Percentiles rank a stretch among this genome's conserved stretches.
phyloP scores from a whole-genome alignment of 2,113 vertebrate genomes.

The Empidonax traillii region DNA sequence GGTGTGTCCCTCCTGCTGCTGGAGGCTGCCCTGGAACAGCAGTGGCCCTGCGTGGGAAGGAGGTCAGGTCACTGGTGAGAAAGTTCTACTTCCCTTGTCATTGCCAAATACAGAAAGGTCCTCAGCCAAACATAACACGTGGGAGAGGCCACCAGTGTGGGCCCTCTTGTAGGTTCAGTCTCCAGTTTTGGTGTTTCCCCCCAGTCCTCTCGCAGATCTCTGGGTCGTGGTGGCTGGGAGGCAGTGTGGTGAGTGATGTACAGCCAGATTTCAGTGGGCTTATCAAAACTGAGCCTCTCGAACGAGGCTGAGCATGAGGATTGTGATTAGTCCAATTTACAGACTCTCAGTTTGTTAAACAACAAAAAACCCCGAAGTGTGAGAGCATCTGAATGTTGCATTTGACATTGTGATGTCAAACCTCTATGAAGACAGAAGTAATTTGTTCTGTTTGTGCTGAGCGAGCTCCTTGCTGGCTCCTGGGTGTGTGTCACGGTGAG shows the following conservation, averaged over 20 bases:
- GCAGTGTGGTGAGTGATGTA: too few relatives aligned
- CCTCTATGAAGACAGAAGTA: background rate
- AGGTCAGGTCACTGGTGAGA: accelerated
- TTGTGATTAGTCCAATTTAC: background rate
- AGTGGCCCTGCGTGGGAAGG: background rate
- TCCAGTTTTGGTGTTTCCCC: background rate
- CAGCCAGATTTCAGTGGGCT: background rate
- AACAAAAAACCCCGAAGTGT: background rate
- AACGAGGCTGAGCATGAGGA: background rate
- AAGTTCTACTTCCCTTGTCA: background rate
- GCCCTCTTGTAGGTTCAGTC: background rate
- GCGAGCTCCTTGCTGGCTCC: background rate
- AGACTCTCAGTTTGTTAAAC: background rate
- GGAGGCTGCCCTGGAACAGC: background rate
- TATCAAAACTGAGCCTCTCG: background rate
- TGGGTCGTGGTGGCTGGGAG: accelerated
- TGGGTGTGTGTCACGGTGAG: background rate
- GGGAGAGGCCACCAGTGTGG: background rate
- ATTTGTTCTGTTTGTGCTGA: background rate
- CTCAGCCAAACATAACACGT: accelerated
- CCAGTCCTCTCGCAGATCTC: background rate
- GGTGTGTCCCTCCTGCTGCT: background rate
- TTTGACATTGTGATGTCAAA: background rate
- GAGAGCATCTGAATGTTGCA: background rate
- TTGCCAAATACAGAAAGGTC: background rate